A percentile compares a stretch with the other conserved stretches of the same genome.
Conservation (phyloP, 1,140 invertebrate species). For the Drosophila lacteicornis region DNA sequence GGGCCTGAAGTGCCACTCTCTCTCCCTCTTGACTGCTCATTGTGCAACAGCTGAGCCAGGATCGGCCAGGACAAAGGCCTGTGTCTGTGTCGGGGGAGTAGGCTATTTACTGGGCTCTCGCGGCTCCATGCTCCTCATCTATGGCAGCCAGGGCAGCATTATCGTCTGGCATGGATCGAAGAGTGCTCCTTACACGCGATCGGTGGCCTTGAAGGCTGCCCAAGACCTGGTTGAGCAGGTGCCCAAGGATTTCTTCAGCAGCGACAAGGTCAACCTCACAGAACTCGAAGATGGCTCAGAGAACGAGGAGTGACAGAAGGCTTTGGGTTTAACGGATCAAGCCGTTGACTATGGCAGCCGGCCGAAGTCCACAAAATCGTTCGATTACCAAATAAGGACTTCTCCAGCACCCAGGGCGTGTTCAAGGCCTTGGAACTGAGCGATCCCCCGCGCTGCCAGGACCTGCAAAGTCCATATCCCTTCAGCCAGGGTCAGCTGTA, state of each 20-base stretch:
- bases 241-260: constrained; percentile 86
- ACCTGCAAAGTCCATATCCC: constrained; percentile 90
- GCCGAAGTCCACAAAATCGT: constrained; percentile 71
- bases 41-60: constrained; percentile 63
- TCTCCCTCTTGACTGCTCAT: constrained; percentile 46
- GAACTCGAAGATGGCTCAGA: constrained; percentile 91
- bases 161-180: constrained; percentile 94
- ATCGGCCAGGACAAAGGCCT: constrained; percentile 15
- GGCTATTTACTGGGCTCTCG: constrained; percentile 88
- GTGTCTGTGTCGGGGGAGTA: constrained; percentile 1
- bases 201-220: constrained; percentile 87
- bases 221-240: constrained; percentile 87
- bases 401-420: constrained; percentile 90
- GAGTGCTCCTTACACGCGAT: constrained; percentile 88
- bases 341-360: constrained; percentile 62
- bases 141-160: constrained; percentile 87
- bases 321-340: constrained; percentile 86
- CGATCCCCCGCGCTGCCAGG: constrained; percentile 71
- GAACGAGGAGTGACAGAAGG: constrained; percentile 88
- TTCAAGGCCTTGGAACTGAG: constrained; percentile 92
- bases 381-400: constrained; percentile 88
- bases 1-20: constrained; percentile 58
- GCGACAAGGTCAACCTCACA: constrained; percentile 85
- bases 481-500: constrained; percentile 95
- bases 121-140: constrained; percentile 90